phyloP scores from a whole-genome alignment of 2,113 vertebrate genomes.

The Dromaius novaehollandiae region DNA sequence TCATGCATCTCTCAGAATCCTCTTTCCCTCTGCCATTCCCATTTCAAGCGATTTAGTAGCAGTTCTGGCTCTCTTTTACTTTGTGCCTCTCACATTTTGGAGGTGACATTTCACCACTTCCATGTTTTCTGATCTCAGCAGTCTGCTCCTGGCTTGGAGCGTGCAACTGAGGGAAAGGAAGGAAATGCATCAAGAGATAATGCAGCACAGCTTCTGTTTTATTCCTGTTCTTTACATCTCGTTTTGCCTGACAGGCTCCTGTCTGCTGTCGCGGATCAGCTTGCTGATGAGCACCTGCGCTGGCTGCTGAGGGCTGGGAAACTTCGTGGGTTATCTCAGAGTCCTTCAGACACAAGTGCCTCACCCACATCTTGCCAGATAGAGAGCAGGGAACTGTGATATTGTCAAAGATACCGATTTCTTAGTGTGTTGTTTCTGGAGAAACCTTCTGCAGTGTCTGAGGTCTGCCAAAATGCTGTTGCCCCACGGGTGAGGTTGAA shows the following conservation, averaged over 20 bases:
- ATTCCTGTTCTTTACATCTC: background rate
- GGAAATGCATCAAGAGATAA: background rate
- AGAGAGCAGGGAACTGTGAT: background rate
- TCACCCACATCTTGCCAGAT: background rate
- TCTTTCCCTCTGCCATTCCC: background rate
- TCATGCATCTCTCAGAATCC: background rate
- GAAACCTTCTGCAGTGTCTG: background rate
- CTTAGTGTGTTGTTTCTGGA: background rate
- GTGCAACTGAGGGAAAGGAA: background rate
- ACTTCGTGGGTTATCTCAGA: background rate
- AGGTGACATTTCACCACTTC: rapidly evolving
- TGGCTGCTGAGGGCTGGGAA: background rate
- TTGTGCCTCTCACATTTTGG: rapidly evolving
- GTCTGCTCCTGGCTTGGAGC: background rate
- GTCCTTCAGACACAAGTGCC: background rate
- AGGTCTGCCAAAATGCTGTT: background rate
- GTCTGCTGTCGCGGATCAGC: background rate
- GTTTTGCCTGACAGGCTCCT: background rate
- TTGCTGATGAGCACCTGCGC: background rate
- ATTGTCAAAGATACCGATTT: background rate
- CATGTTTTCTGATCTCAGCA: background rate
- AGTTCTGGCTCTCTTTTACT: background rate
- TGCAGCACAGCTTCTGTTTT: background rate
- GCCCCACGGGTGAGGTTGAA: rapidly evolving
- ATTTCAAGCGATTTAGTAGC: rapidly evolving